Evolutionary conservation across 2,888 invertebrate species (phyloP), one percentile per base, ranked within the genome.

Genomic region (Ichneumoninae sp.): DNA sequence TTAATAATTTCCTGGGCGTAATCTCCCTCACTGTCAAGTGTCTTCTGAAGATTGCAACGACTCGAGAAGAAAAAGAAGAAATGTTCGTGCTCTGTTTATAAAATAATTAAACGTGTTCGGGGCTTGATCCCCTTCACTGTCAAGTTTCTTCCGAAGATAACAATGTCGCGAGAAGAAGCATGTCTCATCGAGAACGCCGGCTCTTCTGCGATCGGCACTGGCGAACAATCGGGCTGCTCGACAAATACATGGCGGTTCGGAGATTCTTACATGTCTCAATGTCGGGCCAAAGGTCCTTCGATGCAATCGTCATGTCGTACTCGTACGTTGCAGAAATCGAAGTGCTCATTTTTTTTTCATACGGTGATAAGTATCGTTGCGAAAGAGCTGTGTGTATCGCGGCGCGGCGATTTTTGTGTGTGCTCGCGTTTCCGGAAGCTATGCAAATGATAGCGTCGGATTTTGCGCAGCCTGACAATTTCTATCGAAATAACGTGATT

Each of bases 241-340:
- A 44, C 44, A 16, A 19, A 30, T 50, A n/a, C n/a, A 60, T 33
- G 4, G 3, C 33, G 16, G 16, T 69, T 69, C 22, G 19, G 69
- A 66, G 40, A 68, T 47, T 44, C 33, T 57, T 36, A 70, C 63
- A 78, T 69, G 44, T 76, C 69, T 19, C 44, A 47, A 50, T 36
- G 63, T 47, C 50, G 52, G 65, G 50, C 26, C 50, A 79, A 71
- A 79, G 79, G 57, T 71, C 70, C 13, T 10, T 13, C 60, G 16
- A n/a, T n/a, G 22, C 44, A 69, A 77, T 77, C 57, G 44, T 0
- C 33, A 30, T 16, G 33, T 1, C 33, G 2, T 0, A 30, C 26
- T 30, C 33, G 60, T 63, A n/a, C 60, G 13, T 3, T 16, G 60
- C 30, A 30, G 60, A 33, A 33, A 16, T 33, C 60, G 1, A 30